Conservation (phyloP, 37 sponge, comb jelly and placozoan genomes). For the Agelas oroides region DNA sequence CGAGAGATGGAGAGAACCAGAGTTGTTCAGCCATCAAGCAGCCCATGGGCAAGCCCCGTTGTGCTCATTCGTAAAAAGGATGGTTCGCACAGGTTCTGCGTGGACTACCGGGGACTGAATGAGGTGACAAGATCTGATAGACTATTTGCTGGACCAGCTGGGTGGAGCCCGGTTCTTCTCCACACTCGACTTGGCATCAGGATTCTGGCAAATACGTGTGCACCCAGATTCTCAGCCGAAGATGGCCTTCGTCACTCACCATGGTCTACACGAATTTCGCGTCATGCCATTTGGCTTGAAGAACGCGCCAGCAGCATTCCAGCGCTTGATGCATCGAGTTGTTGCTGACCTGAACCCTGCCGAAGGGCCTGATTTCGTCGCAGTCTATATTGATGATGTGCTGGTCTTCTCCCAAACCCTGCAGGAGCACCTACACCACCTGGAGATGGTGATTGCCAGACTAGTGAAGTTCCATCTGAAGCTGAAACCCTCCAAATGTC, state of each 20-base stretch:
- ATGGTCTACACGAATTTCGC: slow-evolving; percentile 54
- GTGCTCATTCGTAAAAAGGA: too few species aligned
- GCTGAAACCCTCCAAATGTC: slow-evolving; percentile 42
- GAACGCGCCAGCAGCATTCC: slow-evolving; percentile 46
- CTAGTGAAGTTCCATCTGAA: slow-evolving; percentile 29
- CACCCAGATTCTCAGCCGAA: slow-evolving; percentile 54
- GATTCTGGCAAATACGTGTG: slow-evolving; percentile 56
- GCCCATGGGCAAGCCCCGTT: too few species aligned
- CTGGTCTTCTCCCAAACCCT: slow-evolving; percentile 41
- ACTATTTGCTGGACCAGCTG: slow-evolving; percentile 53
- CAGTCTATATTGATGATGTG: slow-evolving; percentile 58
- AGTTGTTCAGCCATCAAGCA: too few species aligned
- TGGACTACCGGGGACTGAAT: slow-evolving; percentile 38
- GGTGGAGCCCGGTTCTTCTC: slow-evolving; percentile 30
- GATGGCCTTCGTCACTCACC: slow-evolving; percentile 51
- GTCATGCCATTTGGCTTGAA: slow-evolving; percentile 63
- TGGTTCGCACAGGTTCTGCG: too few species aligned
- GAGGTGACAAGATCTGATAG: slow-evolving; percentile 40
- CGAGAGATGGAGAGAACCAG: slow-evolving; percentile 34
- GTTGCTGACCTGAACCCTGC: slow-evolving; percentile 22
- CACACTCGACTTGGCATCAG: slow-evolving; percentile 34
- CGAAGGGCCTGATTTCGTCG: too few species aligned
- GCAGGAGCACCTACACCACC: slow-evolving; percentile 41
- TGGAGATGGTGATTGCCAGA: slow-evolving; percentile 22
- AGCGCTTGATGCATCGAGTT: slow-evolving; percentile 39